A percentile compares a stretch with the other conserved stretches of the same genome.
Evolutionary conservation across 2,888 invertebrate genomes (phyloP).

Genomic region (Graphium colonna): DNA sequence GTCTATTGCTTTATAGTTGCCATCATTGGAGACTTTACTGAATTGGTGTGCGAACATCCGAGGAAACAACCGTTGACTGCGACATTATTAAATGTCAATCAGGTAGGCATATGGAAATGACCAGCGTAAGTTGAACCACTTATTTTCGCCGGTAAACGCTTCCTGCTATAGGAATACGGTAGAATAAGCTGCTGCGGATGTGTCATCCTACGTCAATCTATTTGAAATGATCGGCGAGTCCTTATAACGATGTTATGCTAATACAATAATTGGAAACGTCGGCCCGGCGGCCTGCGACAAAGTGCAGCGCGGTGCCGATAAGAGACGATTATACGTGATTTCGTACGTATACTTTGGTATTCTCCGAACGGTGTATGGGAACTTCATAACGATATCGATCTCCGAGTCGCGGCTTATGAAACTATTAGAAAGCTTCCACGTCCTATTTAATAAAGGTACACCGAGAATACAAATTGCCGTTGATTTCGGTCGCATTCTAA

Average conservation of each 20-base stretch:
- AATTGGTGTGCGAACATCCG: neutral
- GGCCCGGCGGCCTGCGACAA: constrained; percentile 30
- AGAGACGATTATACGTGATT: constrained; percentile 28
- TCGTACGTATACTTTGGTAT: constrained; percentile 21
- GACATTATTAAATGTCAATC: constrained; percentile 21
- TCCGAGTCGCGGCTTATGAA: constrained; percentile 16
- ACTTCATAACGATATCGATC: constrained; percentile 22
- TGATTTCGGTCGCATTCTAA: constrained; percentile 17
- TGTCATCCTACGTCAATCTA: constrained; percentile 15
- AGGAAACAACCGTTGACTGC: constrained; percentile 10
- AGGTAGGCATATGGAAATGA: constrained; percentile 15
- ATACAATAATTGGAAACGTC: constrained; percentile 37
- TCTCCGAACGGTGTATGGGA: constrained; percentile 24
- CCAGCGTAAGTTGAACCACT: constrained; percentile 9
- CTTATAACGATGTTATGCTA: constrained; percentile 32
- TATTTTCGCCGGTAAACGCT: neutral
- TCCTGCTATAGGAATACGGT: neutral
- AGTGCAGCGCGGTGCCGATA: constrained; percentile 24
- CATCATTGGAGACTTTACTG: no score
- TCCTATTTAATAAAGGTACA: constrained; percentile 13
- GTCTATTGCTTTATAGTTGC: no score
- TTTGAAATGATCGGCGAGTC: constrained; percentile 29
- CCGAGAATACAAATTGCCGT: constrained; percentile 15
- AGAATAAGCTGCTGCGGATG: neutral
- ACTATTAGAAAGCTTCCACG: constrained; percentile 24